phyloP scores from a whole-genome alignment of 2,888 invertebrate species.

The Hypena proboscidalis region DNA sequence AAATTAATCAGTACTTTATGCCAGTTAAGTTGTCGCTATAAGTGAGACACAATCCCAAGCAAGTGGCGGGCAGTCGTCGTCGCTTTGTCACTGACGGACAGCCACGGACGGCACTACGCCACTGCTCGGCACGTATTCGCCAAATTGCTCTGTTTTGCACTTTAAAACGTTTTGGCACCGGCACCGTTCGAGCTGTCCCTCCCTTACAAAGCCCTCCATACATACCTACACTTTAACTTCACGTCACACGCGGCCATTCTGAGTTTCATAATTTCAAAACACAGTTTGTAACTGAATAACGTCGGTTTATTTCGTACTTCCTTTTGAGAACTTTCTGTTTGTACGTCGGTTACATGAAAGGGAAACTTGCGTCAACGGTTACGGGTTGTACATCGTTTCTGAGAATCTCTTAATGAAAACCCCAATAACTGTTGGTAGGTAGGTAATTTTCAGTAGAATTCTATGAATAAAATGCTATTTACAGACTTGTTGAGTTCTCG shows the following conservation, averaged over 20 bases:
- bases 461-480: no score
- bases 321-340: constrained; percentile 23
- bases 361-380: no score
- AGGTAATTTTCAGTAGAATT: no score
- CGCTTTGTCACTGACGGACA: constrained; percentile 5
- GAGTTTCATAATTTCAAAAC: constrained; percentile 10
- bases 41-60: no score
- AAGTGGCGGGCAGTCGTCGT: not conserved
- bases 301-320: constrained; percentile 18
- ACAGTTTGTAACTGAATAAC: constrained; percentile 8
- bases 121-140: constrained; percentile 1
- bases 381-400: constrained; percentile 4
- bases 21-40: no score
- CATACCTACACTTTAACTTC: not conserved
- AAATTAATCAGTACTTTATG: no score
- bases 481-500: no score
- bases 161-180: constrained; percentile 1
- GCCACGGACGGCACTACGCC: not conserved
- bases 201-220: constrained; percentile 4
- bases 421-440: no score
- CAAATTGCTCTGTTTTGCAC: constrained; percentile 9
- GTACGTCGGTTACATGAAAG: constrained; percentile 18
- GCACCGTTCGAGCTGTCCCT: not conserved
- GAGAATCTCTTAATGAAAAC: not conserved
- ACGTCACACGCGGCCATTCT: constrained; percentile 1